These are phyloP conservation scores for Limanda limanda DNA, from an alignment of 2,113 vertebrate genomes.

Conservation along the genomic window DNA sequence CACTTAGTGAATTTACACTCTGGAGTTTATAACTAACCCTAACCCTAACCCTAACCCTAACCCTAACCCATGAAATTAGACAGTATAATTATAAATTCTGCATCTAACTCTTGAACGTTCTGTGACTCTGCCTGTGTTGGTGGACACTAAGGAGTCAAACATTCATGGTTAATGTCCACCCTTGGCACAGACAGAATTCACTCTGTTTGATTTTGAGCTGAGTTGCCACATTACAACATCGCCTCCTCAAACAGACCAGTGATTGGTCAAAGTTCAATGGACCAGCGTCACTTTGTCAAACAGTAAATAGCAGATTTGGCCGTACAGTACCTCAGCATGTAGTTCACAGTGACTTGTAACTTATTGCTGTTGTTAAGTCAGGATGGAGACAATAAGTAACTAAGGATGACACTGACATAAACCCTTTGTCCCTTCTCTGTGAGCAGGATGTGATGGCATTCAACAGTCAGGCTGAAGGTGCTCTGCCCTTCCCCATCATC, in stretches of 20 bases:
- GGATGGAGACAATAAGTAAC: conserved; percentile 9
- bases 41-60: too few species aligned
- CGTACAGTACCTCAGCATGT: not conserved
- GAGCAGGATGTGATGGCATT: conserved; percentile 91
- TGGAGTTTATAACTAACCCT: too few species aligned
- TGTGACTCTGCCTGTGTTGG: not conserved
- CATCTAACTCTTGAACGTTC: too few species aligned
- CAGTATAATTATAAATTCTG: too few species aligned
- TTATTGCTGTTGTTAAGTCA: not conserved
- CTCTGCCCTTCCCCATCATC: conserved; percentile 95
- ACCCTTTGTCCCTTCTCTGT: not conserved
- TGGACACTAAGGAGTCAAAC: not conserved
- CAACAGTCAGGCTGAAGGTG: conserved; percentile 67
- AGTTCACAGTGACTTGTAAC: not conserved
- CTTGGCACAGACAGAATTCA: not conserved
- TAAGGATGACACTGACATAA: not conserved
- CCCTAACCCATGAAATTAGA: too few species aligned
- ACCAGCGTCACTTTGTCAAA: not conserved
- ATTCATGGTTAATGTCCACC: not conserved
- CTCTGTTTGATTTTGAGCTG: conserved; percentile 22
- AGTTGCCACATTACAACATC: conserved; percentile 24
- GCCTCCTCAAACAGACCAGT: not conserved
- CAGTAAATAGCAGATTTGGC: not conserved
- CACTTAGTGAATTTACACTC: too few species aligned
- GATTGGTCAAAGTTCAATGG: conserved; percentile 24